Percentiles rank a stretch among this genome's conserved stretches.
Conservation (phyloP, 2,113 vertebrate genomes). For the Sorex araneus region DNA sequence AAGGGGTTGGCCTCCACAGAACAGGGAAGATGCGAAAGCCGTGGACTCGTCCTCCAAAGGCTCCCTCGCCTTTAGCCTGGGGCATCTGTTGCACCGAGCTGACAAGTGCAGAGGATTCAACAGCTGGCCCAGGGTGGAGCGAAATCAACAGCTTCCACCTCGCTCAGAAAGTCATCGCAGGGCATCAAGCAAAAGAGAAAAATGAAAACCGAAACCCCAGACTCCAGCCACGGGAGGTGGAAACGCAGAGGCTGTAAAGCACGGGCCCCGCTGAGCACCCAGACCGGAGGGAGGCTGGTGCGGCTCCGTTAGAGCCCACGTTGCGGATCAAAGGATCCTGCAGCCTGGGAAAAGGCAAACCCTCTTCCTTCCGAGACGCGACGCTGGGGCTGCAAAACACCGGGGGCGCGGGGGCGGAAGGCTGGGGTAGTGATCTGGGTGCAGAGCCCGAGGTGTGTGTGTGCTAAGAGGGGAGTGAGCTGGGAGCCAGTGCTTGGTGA, state of each 20-base stretch:
- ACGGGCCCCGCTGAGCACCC: not conserved
- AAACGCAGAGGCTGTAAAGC: not conserved
- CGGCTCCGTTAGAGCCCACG: not conserved
- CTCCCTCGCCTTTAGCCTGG: not conserved
- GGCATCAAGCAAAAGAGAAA: slow-evolving; percentile 49
- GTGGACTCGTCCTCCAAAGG: not conserved
- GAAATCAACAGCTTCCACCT: slow-evolving; percentile 57
- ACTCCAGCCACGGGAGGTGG: not conserved
- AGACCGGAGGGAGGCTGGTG: not conserved
- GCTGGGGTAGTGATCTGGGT: not conserved
- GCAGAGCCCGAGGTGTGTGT: too few species aligned
- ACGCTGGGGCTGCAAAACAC: not conserved
- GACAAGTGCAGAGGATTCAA: slow-evolving; percentile 69
- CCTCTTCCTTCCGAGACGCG: not conserved
- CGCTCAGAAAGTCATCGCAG: not conserved
- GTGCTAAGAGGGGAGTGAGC: not conserved
- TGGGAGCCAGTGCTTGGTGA: not conserved
- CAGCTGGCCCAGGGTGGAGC: slow-evolving; percentile 72
- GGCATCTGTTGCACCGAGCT: slow-evolving; percentile 79
- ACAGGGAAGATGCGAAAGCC: not conserved
- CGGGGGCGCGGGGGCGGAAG: slow-evolving; percentile 35
- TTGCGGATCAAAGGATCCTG: slow-evolving; percentile 5
- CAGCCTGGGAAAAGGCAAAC: slow-evolving; percentile 38
- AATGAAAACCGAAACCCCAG: not conserved
- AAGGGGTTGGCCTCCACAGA: not conserved